Base-by-base conservation (phyloP, 2,113 vertebrate genomes). In the Pachycephala philippinensis region DNA sequence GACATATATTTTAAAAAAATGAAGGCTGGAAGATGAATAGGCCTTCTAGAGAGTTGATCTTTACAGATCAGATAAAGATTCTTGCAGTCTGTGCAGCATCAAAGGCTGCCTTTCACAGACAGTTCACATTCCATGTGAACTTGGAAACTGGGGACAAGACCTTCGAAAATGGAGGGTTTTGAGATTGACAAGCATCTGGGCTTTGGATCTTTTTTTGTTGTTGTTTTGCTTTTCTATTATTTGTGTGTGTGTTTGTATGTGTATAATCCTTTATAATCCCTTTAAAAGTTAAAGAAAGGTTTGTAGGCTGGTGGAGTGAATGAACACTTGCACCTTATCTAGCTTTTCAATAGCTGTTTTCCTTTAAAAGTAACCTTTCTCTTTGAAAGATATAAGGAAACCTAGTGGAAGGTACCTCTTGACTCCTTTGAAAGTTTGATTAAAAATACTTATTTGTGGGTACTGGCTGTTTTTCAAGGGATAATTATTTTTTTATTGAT, bases 31-130 rank as follows among this genome's bases (percentile, higher is more conserved):
- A 93, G 93, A 92, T 97, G 92, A 97, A 98, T 97, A 94, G 85
- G 21, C 39, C 80, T 96, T 96, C 77, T 54, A 77, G 90, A 88
- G 96, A 96, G 75, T 35, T 98, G 97, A 87, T 97, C 97, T 98
- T 98, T 94, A 81, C 69, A 80, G 40, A 97, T 98, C 97, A 97
- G 97, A 98, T 98, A 97, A 98, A 93, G 93, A 89, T 84, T 79
- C 63, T 61, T 96, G 54, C 27, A 82, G 72, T 85, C 76, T 49
- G 61, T 47, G 68, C 77, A 39, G 57, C 89, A 90, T 95, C 79
- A 97, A 97, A 97, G 86, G 52, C 85, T 77, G 95, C 90, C 86
- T 90, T 66, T 79, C 56, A 91, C 87, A 86, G 82, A 61, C 13
- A 50, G 52, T 20, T n/a, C n/a, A n/a, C n/a, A n/a, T n/a, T n/a